Base-by-base conservation (phyloP, 2,888 invertebrate species). In the Athrips mouffetella region DNA sequence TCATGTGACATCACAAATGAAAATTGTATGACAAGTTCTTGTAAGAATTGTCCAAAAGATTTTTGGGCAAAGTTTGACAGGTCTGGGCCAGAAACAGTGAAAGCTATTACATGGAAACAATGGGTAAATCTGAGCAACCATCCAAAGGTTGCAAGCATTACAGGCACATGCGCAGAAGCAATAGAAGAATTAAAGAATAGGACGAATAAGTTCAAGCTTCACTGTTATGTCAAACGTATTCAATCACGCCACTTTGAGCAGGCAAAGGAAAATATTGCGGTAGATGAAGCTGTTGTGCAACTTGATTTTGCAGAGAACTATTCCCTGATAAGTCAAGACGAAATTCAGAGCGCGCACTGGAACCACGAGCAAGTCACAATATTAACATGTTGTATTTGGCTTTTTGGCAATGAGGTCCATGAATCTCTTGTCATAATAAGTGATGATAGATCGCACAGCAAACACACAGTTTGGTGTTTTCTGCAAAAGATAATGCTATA, bases 251-350 rank as follows among this genome's bases (percentile, higher is more conserved):
- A 55, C 51, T 54, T 51, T 40, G 48, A 53, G 51, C 54, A 55
- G 11, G 25, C 40, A 25, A 40, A 40, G 8, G 3, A 7, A 23
- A 25, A 25, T 15, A 23, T 40, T 11, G 13, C 41, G 13, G 33
- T 16, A 44, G 44, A 49, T 25, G 30, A 55, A 30, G 57, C 52
- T 21, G 50, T 57, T 10, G 7, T 55, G 40, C 59, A 59, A 50
- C 50, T 59, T 31, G 52, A 59, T 42, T 59, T 57, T 49, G 59
- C 57, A 10, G 55, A 55, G 47, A 54, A 57, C 33, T 54, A 46
- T 23, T 41, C 55, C 2, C 3, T 52, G 7, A 46, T 55, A 30
- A 52, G 46, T 49, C 54, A 53, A 49, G 54, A 57, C 27, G 50
- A 50, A 35, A 48, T 51, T 15, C 53, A 55, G 37, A 30, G 37